These are phyloP conservation scores for Acanthosepion lycidas DNA, from an alignment of 2,888 invertebrate genomes.

Conservation along the genomic window DNA sequence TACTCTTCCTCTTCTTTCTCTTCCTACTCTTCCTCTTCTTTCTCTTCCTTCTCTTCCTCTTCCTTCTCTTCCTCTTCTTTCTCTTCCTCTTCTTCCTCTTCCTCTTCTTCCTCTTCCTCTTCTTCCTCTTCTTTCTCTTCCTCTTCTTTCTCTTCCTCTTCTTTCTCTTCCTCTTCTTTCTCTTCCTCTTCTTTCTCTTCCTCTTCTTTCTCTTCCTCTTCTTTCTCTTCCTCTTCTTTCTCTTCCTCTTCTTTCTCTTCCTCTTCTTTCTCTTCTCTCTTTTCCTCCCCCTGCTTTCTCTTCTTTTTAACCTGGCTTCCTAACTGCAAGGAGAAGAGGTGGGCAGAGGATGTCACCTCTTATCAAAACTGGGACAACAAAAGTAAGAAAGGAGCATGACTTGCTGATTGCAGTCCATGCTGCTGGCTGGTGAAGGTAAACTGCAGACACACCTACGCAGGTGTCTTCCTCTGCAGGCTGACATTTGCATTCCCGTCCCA, in stretches of 20 bases:
- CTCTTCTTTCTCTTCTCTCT: not conserved
- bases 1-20: not conserved
- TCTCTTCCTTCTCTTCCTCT: not conserved
- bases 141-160: not conserved
- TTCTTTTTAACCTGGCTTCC: not conserved
- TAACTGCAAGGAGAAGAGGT: too few species aligned
- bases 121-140: not conserved
- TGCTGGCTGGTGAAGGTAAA: too few species aligned
- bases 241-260: not conserved
- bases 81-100: too few species aligned
- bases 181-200: not conserved
- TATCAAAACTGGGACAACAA: too few species aligned
- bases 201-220: not conserved
- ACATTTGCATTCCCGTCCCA: too few species aligned
- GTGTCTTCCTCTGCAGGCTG: too few species aligned
- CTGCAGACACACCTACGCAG: too few species aligned
- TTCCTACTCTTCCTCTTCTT: not conserved
- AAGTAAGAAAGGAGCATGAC: too few species aligned
- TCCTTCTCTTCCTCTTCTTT: not conserved
- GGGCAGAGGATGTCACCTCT: too few species aligned
- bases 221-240: not conserved
- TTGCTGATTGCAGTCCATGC: too few species aligned
- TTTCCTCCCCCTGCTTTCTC: not conserved
- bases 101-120: not conserved
- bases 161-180: not conserved